Conservation (phyloP, 2,797 vertebrate genomes). For the Miichthys miiuy region DNA sequence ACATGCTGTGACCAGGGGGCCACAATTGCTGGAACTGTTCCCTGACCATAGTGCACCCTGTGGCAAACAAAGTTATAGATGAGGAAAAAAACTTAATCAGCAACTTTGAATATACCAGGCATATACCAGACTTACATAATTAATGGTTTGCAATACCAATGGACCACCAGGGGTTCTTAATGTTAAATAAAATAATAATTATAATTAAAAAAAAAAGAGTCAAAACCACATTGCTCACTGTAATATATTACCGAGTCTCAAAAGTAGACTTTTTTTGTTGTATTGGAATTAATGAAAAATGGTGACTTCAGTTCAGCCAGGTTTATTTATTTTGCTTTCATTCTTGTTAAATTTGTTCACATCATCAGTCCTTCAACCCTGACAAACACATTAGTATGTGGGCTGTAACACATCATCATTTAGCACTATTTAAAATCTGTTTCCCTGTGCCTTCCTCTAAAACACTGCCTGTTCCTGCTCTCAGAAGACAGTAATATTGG, state of each 20-base stretch:
- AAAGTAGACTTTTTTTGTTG: too few relatives aligned
- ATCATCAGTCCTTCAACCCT: conserved; percentile 1
- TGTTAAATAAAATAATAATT: neutral
- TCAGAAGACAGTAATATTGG: neutral
- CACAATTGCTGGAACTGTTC: neutral
- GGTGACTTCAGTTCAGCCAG: neutral
- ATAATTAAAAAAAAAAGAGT: too few relatives aligned
- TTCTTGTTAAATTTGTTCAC: neutral
- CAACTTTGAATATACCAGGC: conserved; percentile 4
- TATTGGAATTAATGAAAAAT: neutral
- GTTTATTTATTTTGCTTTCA: neutral
- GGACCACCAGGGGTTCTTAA: neutral
- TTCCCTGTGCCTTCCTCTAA: neutral
- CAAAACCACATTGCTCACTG: too few relatives aligned
- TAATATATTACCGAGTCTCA: too few relatives aligned
- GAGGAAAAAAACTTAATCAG: neutral
- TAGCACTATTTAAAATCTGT: conserved; percentile 20
- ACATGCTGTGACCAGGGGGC: neutral
- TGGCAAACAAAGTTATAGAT: neutral
- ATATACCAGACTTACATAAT: conserved; percentile 6
- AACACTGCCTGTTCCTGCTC: conserved; percentile 3
- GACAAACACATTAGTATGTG: neutral
- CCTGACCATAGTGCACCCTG: neutral
- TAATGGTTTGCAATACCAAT: neutral
- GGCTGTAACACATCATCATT: neutral